Base-by-base conservation (phyloP, 2,888 invertebrate species). In the Drosophila bunnanda region DNA sequence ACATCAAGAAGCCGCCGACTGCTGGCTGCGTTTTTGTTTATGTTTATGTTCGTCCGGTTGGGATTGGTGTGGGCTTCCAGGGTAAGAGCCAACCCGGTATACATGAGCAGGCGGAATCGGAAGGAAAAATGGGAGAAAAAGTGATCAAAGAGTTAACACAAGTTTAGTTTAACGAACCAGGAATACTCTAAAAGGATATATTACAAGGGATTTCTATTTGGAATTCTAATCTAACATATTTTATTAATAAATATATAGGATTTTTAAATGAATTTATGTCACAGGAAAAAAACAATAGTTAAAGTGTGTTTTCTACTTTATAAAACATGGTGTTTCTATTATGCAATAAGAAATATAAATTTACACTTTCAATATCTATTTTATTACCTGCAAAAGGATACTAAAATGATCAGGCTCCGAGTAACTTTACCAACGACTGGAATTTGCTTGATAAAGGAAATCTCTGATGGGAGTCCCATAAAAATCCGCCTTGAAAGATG, bases 11-110 rank as follows among this genome's bases (percentile, higher is more conserved):
- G 39, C 56, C 46, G 46, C 50, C 54, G 67, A 54, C 62, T 68
- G 59, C 46, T 65, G 60, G 54, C 66, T 58, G 56, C 67, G 58
- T 56, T 76, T 56, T 76, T 59, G 53, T 76, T 62, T 77, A 73
- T 88, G 74, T 82, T 76, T 82, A 67, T 76, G 70, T 72, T 76
- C 74, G 52, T 60, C 55, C 44, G 65, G 13, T 44, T 56, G 56
- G 44, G 59, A 34, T 52, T 52, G 50, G 50, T 34, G 34, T 52
- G 50, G 34, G 15, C 34, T 53, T 66, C 59, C 56, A 72, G 72
- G 43, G 60, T 50, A n/a, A 17, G 52, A 34, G 30, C 17, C 17
- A 17, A 17, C 6, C 39, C 39, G 22, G 22, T 20, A 20, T 43
- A n/a, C 30, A 54, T 32, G 25, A 62, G 25, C 38, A 17, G 32